These are phyloP conservation scores for Oryzias curvinotus DNA, from an alignment of 2,113 vertebrate species.

Conservation along the genomic window DNA sequence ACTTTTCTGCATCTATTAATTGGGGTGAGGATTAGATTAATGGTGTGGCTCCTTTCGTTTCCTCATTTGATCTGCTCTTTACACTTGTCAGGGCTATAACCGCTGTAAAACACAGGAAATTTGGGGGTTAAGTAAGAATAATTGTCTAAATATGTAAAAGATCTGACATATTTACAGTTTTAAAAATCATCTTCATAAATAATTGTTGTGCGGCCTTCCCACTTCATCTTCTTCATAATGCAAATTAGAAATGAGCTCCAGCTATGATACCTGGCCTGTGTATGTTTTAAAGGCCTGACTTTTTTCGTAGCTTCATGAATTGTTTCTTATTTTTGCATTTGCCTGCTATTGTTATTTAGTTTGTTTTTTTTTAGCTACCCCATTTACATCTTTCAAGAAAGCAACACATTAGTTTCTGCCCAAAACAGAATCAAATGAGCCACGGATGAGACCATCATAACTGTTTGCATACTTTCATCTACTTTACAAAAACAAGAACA, in stretches of 20 bases:
- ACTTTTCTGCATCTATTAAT: conserved; percentile 37
- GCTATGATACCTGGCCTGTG: not conserved
- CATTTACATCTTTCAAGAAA: not conserved
- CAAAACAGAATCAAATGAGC: not conserved
- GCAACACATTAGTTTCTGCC: not conserved
- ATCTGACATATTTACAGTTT: no score
- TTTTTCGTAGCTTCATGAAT: conserved; percentile 1
- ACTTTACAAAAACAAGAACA: not conserved
- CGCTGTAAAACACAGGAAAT: not conserved
- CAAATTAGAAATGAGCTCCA: conserved; percentile 13
- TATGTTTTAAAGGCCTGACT: not conserved
- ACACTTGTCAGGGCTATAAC: conserved; percentile 17
- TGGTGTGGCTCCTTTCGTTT: not conserved
- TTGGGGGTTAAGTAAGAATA: no score
- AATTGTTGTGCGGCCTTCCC: not conserved
- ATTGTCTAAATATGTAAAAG: no score
- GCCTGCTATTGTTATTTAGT: not conserved
- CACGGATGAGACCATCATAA: no score
- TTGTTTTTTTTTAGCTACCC: not conserved
- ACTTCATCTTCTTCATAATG: not conserved
- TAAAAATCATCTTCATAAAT: no score
- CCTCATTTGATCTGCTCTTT: no score
- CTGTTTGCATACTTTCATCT: not conserved
- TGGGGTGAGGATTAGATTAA: conserved; percentile 43
- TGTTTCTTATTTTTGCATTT: conserved; percentile 18